phyloP scores from a whole-genome alignment of 1,140 invertebrate genomes.

The Nephila pilipes region DNA sequence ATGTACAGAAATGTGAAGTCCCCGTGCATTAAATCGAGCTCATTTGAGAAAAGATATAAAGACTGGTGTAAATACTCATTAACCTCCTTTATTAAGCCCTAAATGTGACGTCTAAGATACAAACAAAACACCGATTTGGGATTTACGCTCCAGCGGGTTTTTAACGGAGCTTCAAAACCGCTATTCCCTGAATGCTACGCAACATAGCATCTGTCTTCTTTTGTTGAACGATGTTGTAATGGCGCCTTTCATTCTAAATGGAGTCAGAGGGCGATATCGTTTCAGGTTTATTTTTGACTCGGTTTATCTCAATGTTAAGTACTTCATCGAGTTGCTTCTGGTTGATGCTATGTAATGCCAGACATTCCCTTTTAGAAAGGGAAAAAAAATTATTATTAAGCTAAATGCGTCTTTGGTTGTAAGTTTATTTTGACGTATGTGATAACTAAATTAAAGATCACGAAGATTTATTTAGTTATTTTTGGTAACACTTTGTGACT shows the following conservation, averaged over 20 bases:
- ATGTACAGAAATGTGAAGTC: not conserved
- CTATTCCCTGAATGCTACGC: conserved; percentile 2
- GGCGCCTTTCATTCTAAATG: conserved; percentile 21
- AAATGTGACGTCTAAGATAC: conserved; percentile 45
- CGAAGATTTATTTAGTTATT: not conserved
- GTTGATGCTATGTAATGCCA: not conserved
- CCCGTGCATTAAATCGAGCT: conserved; percentile 23
- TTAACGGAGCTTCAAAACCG: conserved; percentile 59
- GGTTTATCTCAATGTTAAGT: conserved; percentile 18
- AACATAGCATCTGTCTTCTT: conserved; percentile 7
- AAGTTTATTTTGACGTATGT: not conserved
- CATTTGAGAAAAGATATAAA: conserved; percentile 53
- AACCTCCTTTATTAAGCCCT: conserved; percentile 62
- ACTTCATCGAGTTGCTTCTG: not conserved
- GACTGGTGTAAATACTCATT: conserved; percentile 66
- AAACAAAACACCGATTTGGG: conserved; percentile 70
- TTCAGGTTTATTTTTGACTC: conserved; percentile 18
- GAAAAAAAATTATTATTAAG: not conserved
- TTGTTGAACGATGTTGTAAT: conserved; percentile 18
- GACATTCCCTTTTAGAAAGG: not conserved
- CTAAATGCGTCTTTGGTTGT: not conserved
- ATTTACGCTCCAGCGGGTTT: conserved; percentile 58
- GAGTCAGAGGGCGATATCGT: not conserved
- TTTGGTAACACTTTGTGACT: not conserved
- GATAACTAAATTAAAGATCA: not conserved